These are phyloP conservation scores for Limenitis camilla DNA, from an alignment of 2,888 invertebrate genomes.

Conservation along the genomic window DNA sequence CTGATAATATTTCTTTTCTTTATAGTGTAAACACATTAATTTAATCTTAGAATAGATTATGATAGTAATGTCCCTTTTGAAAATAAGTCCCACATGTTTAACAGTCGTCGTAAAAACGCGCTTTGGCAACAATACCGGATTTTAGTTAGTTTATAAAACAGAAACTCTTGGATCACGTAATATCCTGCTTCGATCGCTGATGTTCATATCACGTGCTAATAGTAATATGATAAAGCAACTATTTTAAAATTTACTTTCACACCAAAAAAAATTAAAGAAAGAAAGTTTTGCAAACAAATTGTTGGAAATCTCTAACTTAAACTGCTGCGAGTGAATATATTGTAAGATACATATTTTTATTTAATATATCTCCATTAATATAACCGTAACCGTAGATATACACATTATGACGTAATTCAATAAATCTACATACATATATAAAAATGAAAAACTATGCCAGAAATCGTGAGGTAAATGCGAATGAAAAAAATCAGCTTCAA, in stretches of 20 bases:
- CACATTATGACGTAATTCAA: constrained; percentile 19
- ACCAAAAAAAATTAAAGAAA: not conserved
- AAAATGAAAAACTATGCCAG: constrained; percentile 15
- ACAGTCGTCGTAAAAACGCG: constrained; percentile 15
- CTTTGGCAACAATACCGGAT: constrained; percentile 15
- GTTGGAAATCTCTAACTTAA: no score
- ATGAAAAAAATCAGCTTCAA: constrained; percentile 16
- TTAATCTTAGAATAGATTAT: not conserved
- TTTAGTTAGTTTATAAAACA: constrained; percentile 9
- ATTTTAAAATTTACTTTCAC: constrained; percentile 1
- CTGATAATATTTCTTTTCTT: not conserved
- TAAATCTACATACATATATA: constrained; percentile 8
- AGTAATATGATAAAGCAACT: constrained; percentile 15
- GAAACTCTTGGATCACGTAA: constrained; percentile 31
- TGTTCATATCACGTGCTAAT: constrained; percentile 26
- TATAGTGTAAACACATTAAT: not conserved
- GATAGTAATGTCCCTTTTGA: not conserved
- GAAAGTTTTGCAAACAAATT: no score
- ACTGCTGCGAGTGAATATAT: no score
- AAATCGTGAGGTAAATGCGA: constrained; percentile 3
- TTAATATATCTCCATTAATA: not conserved
- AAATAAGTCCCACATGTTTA: constrained; percentile 6
- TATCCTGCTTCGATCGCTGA: constrained; percentile 34
- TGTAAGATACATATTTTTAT: no score
- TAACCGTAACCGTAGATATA: constrained; percentile 17